Percentiles rank a stretch among this genome's conserved stretches.
These are phyloP conservation scores for Rugalucina vietnamica DNA, from an alignment of 2,888 invertebrate species.

Conservation along the genomic window DNA sequence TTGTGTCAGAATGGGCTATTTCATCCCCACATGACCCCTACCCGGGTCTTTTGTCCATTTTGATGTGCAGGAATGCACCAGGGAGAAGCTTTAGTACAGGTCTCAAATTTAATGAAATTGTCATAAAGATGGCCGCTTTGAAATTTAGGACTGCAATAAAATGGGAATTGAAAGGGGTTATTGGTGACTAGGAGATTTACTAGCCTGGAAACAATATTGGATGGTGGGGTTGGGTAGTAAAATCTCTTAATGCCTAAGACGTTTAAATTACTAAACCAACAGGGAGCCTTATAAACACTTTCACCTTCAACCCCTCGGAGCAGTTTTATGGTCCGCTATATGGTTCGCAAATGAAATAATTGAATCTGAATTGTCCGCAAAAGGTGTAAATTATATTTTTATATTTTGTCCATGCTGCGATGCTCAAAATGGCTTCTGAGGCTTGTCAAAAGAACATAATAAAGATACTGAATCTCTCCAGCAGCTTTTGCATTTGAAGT, in stretches of 20 bases:
- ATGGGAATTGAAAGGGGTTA: not conserved
- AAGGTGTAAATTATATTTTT: conserved; percentile 1
- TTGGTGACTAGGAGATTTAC: not conserved
- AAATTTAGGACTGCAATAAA: not conserved
- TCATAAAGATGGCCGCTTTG: not conserved
- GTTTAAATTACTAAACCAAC: not conserved
- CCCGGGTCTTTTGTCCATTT: not conserved
- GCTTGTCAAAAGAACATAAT: not conserved
- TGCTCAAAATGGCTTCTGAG: not conserved
- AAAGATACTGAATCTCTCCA: too few relatives aligned
- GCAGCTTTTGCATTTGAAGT: too few relatives aligned
- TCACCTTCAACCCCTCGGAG: not conserved
- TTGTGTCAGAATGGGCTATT: not conserved
- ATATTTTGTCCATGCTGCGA: not conserved
- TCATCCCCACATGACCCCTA: not conserved
- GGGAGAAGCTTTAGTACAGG: not conserved
- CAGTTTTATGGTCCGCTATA: not conserved
- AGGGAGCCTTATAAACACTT: not conserved
- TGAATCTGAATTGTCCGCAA: not conserved
- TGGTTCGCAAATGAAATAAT: not conserved
- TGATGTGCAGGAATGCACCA: conserved; percentile 8
- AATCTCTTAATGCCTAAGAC: not conserved
- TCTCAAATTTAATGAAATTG: conserved; percentile 12
- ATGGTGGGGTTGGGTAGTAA: not conserved
- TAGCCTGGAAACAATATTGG: not conserved